phyloP scores from a whole-genome alignment of 2,113 vertebrate genomes.

The Misgurnus anguillicaudatus region DNA sequence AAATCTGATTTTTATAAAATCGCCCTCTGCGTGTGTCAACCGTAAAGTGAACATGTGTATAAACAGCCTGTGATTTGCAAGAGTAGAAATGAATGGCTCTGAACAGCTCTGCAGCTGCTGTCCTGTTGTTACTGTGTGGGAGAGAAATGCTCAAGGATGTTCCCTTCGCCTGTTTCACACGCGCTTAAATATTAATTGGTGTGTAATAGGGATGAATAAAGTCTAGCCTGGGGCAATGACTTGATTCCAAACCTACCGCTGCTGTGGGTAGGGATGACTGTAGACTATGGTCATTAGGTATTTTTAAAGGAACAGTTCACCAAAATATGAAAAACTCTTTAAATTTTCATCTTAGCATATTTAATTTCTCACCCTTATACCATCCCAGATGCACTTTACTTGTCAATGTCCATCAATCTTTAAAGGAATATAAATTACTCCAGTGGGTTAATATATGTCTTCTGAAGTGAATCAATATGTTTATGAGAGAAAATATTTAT shows the following conservation, averaged over 20 bases:
- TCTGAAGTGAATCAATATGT: too few species aligned
- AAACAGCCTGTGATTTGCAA: conserved; percentile 28
- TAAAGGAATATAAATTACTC: too few species aligned
- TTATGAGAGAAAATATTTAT: too few species aligned
- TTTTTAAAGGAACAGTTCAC: neutral
- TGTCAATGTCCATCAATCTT: too few species aligned
- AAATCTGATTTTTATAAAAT: conserved; percentile 48
- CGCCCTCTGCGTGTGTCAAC: neutral
- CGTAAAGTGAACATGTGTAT: neutral
- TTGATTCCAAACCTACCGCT: conserved; percentile 45
- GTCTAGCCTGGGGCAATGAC: conserved; percentile 44
- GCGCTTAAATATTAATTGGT: conserved; percentile 51
- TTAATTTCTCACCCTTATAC: too few species aligned
- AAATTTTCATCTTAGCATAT: too few species aligned
- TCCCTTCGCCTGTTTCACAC: conserved; percentile 45
- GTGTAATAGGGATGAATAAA: conserved; percentile 52
- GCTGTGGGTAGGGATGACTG: conserved; percentile 13
- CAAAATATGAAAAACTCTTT: too few species aligned
- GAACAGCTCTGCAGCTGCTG: conserved; percentile 9
- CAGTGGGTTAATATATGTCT: too few species aligned
- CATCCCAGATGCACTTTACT: too few species aligned
- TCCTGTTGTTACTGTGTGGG: conserved; percentile 42
- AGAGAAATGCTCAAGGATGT: conserved; percentile 38
- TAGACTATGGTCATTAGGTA: conserved; percentile 19
- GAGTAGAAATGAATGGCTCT: conserved; percentile 2